Conservation (phyloP, 37 sponge, comb jelly and placozoan species). For the Ephydatia muelleri region DNA sequence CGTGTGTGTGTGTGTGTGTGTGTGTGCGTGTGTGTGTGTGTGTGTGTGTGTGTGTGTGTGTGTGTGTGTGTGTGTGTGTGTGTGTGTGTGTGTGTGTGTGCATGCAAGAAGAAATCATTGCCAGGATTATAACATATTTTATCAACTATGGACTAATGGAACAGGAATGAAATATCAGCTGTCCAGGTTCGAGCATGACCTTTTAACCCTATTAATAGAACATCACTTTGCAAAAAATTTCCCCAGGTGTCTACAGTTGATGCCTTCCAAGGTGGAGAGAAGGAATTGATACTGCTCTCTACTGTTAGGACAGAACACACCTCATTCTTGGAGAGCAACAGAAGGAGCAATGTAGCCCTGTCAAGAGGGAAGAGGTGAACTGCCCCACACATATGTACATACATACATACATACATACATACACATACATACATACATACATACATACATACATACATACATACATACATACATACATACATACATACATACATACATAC, state of each 20-base stretch:
- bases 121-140: no score
- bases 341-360: slow-evolving; percentile 40
- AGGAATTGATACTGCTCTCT: slow-evolving; percentile 31
- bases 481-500: no score
- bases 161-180: no score
- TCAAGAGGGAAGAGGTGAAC: slow-evolving; percentile 44
- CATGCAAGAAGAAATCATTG: background rate
- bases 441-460: slow-evolving; percentile 7
- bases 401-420: background rate
- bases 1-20: no score
- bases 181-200: no score
- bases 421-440: background rate
- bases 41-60: slow-evolving; percentile 23
- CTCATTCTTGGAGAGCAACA: slow-evolving; percentile 43
- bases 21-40: background rate
- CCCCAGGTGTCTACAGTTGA: slow-evolving; percentile 41
- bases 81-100: slow-evolving; percentile 27
- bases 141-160: no score
- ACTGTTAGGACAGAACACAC: slow-evolving; percentile 32
- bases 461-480: no score
- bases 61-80: slow-evolving; percentile 25
- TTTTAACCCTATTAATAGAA: no score
- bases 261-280: slow-evolving; percentile 50
- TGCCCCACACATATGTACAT: background rate
- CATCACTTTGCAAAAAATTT: no score